Conservation (phyloP, 2,113 vertebrate genomes). For the Geothlypis trichas region DNA sequence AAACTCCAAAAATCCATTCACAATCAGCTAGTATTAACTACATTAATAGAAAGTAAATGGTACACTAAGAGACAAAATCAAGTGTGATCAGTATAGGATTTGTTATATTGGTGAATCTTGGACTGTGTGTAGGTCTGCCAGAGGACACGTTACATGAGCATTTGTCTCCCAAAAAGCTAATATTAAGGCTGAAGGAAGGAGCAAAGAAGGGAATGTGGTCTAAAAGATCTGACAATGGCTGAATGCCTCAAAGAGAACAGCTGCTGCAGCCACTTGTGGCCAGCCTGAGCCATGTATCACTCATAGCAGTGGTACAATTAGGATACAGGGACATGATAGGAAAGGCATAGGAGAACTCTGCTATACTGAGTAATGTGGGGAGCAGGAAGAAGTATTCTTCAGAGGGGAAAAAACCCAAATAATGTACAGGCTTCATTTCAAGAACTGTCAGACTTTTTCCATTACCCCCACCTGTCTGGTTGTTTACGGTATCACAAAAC, state of each 20-base stretch:
- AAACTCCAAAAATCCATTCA: neutral
- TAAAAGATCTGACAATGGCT: neutral
- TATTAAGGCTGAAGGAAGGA: neutral
- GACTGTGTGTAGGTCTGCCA: neutral
- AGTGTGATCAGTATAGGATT: neutral
- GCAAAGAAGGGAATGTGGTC: neutral
- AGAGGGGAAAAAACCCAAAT: neutral
- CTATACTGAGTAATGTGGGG: neutral
- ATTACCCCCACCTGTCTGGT: neutral
- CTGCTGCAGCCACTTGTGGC: neutral
- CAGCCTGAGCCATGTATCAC: neutral
- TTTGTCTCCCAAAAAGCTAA: neutral
- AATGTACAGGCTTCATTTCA: neutral
- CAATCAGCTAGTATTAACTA: neutral
- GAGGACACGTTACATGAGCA: neutral
- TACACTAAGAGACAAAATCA: neutral
- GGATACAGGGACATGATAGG: rapidly evolving
- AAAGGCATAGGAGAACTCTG: neutral
- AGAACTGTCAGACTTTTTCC: neutral
- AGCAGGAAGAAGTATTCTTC: neutral
- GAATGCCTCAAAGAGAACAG: neutral
- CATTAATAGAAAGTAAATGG: neutral
- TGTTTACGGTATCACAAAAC: neutral
- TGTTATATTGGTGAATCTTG: neutral
- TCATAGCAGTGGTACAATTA: neutral